phyloP scores from a whole-genome alignment of 2,888 invertebrate genomes.

The Netelia melanura region DNA sequence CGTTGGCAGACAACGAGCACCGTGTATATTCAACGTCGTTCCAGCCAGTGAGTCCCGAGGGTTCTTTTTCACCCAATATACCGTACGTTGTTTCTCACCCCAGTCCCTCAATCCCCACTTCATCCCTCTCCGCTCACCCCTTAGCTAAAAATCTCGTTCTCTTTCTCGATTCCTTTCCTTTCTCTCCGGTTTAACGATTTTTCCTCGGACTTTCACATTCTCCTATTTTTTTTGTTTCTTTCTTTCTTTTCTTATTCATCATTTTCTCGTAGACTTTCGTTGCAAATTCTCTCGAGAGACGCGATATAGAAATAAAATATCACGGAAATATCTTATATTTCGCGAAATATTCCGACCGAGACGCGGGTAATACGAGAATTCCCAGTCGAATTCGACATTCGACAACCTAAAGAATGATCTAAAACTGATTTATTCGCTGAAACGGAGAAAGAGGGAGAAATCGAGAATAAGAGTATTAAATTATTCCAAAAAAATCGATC shows the following conservation, averaged over 20 bases:
- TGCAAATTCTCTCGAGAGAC: not conserved
- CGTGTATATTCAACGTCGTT: slow-evolving; percentile 93
- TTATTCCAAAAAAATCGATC: no score
- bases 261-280: not conserved
- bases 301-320: no score
- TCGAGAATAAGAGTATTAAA: no score
- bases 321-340: no score
- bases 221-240: slow-evolving; percentile 2
- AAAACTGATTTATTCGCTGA: no score
- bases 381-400: no score
- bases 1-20: slow-evolving; percentile 92
- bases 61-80: slow-evolving; percentile 25
- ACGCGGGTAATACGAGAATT: no score
- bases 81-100: not conserved
- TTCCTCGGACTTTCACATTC: not conserved
- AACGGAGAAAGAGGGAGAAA: no score
- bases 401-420: no score
- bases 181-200: not conserved
- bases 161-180: not conserved
- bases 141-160: no score
- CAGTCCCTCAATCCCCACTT: not conserved
- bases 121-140: no score
- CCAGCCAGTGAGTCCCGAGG: slow-evolving; percentile 89
- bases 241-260: slow-evolving; percentile 9
- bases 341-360: no score